A percentile compares a stretch with the other conserved stretches of the same genome.
Conservation (phyloP, 2,888 invertebrate species). For the Drosophila nr. perissopoda region DNA sequence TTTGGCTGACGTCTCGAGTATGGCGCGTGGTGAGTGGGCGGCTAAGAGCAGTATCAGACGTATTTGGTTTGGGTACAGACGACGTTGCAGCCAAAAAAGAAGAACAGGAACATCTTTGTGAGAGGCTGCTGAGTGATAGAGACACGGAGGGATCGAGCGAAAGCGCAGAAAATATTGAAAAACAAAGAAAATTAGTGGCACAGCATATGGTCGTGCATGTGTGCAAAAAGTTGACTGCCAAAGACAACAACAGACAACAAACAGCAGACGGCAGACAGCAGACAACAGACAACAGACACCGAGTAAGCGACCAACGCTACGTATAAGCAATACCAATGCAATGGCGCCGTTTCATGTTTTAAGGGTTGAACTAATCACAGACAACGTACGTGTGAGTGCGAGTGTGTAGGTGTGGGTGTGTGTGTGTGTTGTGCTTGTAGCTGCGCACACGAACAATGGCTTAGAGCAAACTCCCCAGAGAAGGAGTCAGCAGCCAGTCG, state of each 20-base stretch:
- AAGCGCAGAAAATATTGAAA: conserved; percentile 71
- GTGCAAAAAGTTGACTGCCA: conserved; percentile 65
- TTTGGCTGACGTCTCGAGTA: conserved; percentile 19
- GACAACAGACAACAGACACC: conserved; percentile 28
- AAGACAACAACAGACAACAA: conserved; percentile 55
- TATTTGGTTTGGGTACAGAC: conserved; percentile 32
- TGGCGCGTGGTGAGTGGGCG: conserved; percentile 4
- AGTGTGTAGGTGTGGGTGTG: conserved; percentile 16
- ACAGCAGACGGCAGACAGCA: conserved; percentile 32
- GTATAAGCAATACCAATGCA: conserved; percentile 75
- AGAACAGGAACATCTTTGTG: conserved; percentile 42
- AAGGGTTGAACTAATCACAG: conserved; percentile 80
- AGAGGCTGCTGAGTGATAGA: conserved; percentile 23
- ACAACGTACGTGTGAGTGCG: conserved; percentile 36
- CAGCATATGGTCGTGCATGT: conserved; percentile 27
- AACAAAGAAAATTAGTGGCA: conserved; percentile 78
- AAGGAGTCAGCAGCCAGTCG: neutral
- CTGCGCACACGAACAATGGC: conserved; percentile 51
- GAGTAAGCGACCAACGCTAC: conserved; percentile 55
- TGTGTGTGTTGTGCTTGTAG: conserved; percentile 37
- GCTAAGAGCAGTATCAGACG: conserved; percentile 19
- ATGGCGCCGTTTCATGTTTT: conserved; percentile 65
- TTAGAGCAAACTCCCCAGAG: conserved; percentile 44
- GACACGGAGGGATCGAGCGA: conserved; percentile 32
- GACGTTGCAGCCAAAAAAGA: conserved; percentile 38